Percentiles rank a stretch among this genome's conserved stretches.
Conservation (phyloP, 1,140 invertebrate genomes). For the Mactra quadrangularis region DNA sequence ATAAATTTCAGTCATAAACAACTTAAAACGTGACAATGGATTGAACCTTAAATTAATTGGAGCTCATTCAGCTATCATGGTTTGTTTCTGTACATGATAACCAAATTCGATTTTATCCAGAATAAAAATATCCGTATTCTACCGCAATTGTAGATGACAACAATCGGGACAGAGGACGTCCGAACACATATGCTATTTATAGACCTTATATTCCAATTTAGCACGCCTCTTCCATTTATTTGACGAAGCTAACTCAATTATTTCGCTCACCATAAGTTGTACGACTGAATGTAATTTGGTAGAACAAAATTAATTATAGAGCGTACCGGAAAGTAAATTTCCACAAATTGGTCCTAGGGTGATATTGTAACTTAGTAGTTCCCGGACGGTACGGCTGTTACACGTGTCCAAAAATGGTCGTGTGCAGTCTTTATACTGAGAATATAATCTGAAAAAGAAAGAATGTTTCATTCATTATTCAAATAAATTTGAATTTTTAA, state of each 20-base stretch:
- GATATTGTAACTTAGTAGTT: conserved; percentile 28
- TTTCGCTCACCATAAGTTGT: conserved; percentile 5
- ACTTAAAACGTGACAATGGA: too few relatives aligned
- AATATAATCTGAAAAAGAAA: conserved; percentile 3
- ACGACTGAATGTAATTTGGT: background rate
- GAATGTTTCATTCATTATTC: too few relatives aligned
- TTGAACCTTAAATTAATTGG: too few relatives aligned
- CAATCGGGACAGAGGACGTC: too few relatives aligned
- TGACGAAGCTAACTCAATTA: conserved; percentile 18
- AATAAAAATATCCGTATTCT: too few relatives aligned
- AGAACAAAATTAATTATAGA: conserved; percentile 11
- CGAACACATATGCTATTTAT: background rate
- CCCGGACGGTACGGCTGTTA: conserved; percentile 19
- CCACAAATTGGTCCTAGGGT: conserved; percentile 43
- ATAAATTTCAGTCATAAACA: too few relatives aligned
- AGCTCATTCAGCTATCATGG: too few relatives aligned
- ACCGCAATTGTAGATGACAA: too few relatives aligned
- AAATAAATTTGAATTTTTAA: too few relatives aligned
- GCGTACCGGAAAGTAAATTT: conserved; percentile 27
- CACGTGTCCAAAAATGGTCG: conserved; percentile 27
- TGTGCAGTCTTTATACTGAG: conserved; percentile 16
- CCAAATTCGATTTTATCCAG: too few relatives aligned
- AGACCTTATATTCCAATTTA: background rate
- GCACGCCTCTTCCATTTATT: background rate
- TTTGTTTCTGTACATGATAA: too few relatives aligned